Evolutionary conservation across 2,888 invertebrate species (phyloP).

Genomic region (Papilio protenor): DNA sequence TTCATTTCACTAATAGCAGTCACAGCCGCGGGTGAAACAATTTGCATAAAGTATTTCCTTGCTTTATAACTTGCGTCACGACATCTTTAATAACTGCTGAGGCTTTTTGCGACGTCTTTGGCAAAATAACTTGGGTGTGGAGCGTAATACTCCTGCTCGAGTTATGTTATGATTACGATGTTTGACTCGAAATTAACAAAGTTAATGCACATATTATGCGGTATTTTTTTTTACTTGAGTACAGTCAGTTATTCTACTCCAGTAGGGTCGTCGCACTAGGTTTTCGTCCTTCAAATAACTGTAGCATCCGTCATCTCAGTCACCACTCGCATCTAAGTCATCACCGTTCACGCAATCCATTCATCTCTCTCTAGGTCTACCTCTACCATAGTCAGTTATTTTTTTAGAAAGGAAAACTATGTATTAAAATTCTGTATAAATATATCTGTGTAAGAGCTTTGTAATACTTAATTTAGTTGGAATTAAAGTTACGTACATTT

Average conservation of each 20-base stretch:
- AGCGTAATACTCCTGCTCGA: conserved; percentile 58
- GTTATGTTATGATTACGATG: conserved; percentile 41
- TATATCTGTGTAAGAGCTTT: not conserved
- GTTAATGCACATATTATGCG: not conserved
- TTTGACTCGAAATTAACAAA: not conserved
- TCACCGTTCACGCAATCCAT: no score
- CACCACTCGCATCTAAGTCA: no score
- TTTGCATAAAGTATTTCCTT: conserved; percentile 76
- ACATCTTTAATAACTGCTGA: conserved; percentile 77
- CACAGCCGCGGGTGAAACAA: conserved; percentile 60
- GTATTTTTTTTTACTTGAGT: not conserved
- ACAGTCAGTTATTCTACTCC: not conserved
- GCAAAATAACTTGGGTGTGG: conserved; percentile 72
- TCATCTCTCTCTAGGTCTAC: no score
- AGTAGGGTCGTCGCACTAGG: no score
- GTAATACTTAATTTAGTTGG: conserved; percentile 1
- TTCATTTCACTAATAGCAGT: conserved; percentile 54
- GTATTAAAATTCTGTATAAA: not conserved
- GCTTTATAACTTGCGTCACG: conserved; percentile 77
- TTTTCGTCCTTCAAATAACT: no score
- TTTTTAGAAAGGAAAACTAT: not conserved
- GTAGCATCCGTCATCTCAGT: no score
- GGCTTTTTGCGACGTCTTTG: conserved; percentile 75
- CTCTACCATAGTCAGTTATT: no score
- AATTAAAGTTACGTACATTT: conserved; percentile 28